phyloP scores from a whole-genome alignment of 2,797 vertebrate genomes.

The Malacoraja senta region DNA sequence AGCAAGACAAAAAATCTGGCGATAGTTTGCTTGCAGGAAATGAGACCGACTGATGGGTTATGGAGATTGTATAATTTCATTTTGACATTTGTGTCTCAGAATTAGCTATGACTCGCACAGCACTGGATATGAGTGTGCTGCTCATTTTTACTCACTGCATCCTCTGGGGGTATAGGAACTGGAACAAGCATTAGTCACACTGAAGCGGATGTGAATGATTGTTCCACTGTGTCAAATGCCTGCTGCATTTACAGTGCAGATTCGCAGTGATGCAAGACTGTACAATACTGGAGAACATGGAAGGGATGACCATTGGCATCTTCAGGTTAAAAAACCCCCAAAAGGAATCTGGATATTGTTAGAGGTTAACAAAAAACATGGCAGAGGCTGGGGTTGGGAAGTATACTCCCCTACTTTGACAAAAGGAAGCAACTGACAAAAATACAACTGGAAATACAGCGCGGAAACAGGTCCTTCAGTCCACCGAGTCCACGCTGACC shows the following conservation, averaged over 20 bases:
- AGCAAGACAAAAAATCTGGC: not conserved
- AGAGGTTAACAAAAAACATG: not conserved
- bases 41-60: not conserved
- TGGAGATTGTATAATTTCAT: not conserved
- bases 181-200: not conserved
- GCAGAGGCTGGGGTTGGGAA: not conserved
- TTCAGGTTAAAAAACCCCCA: not conserved
- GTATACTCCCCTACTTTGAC: too few species aligned
- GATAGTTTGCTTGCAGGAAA: not conserved
- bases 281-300: not conserved
- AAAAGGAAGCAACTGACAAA: too few species aligned
- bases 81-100: not conserved
- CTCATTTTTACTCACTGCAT: constrained; percentile 9
- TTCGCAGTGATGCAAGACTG: not conserved
- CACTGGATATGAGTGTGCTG: constrained; percentile 10
- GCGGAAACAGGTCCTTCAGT: too few species aligned
- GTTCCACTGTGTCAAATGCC: not conserved
- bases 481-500: too few species aligned
- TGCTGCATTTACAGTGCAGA: not conserved
- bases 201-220: not conserved
- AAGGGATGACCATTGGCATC: not conserved
- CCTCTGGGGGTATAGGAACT: not conserved
- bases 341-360: not conserved
- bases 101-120: not conserved
- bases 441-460: too few species aligned